Conservation (phyloP, 1,140 invertebrate species). For the Colletes latitarsis region DNA sequence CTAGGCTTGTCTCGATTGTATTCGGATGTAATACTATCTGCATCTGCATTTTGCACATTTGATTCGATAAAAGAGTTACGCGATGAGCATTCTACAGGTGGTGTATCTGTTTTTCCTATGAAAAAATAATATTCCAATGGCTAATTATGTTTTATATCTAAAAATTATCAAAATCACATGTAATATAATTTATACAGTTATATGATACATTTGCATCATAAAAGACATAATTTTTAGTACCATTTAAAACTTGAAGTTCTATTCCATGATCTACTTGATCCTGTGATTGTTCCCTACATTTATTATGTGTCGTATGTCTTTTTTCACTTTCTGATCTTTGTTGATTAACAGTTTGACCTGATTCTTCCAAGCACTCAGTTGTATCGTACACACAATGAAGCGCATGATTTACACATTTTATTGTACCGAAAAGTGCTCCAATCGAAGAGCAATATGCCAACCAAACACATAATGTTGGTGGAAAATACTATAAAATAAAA, state of each 20-base stretch:
- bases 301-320: constrained; percentile 70
- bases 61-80: constrained; percentile 83
- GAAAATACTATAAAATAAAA: constrained; percentile 85
- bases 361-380: constrained; percentile 90
- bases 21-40: constrained; percentile 80
- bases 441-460: constrained; percentile 92
- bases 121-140: neutral
- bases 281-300: constrained; percentile 74
- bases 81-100: constrained; percentile 83
- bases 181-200: neutral
- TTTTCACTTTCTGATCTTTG: constrained; percentile 78
- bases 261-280: constrained; percentile 83
- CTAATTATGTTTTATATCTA: neutral
- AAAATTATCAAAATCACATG: neutral
- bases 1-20: constrained; percentile 79
- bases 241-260: constrained; percentile 90
- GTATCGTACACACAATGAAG: constrained; percentile 98
- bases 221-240: constrained; percentile 60
- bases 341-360: constrained; percentile 74
- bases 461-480: constrained; percentile 92
- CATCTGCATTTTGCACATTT: constrained; percentile 76
- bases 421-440: constrained; percentile 88
- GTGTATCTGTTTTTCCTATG: constrained; percentile 81
- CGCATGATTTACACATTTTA: constrained; percentile 95
- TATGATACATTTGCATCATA: neutral